These are phyloP conservation scores for Pseudachorutes palmiensis DNA, from an alignment of 1,140 invertebrate species.

Conservation along the genomic window DNA sequence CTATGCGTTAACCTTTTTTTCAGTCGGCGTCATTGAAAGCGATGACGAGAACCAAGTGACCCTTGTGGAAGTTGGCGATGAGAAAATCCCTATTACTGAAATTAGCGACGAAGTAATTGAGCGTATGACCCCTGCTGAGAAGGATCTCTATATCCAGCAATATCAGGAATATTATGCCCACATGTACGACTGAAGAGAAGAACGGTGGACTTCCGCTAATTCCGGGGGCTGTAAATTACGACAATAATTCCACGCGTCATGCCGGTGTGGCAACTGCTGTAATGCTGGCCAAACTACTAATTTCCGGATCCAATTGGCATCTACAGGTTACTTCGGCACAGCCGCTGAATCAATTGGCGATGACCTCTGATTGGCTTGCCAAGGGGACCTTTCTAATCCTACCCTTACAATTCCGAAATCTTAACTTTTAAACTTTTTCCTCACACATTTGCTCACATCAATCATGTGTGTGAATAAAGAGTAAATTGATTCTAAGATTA, in stretches of 20 bases:
- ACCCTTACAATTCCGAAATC: neutral
- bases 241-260: too few species aligned
- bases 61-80: slow-evolving; percentile 69
- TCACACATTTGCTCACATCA: too few species aligned
- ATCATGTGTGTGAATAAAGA: too few species aligned
- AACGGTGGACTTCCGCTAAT: too few species aligned
- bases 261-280: neutral
- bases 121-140: slow-evolving; percentile 84
- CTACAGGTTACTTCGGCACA: too few species aligned
- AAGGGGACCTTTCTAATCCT: neutral
- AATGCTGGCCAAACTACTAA: neutral
- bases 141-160: slow-evolving; percentile 85
- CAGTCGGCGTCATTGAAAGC: slow-evolving; percentile 64
- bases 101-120: slow-evolving; percentile 75
- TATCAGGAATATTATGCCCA: slow-evolving; percentile 78
- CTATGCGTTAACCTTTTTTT: too few species aligned
- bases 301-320: too few species aligned
- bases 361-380: too few species aligned
- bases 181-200: slow-evolving; percentile 32
- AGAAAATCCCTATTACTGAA: slow-evolving; percentile 66
- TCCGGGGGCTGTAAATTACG: too few species aligned
- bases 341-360: too few species aligned
- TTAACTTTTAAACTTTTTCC: too few species aligned
- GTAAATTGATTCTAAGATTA: too few species aligned
- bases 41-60: slow-evolving; percentile 72